Base-by-base conservation (phyloP, 1,140 invertebrate genomes). In the Achroia grisella region DNA sequence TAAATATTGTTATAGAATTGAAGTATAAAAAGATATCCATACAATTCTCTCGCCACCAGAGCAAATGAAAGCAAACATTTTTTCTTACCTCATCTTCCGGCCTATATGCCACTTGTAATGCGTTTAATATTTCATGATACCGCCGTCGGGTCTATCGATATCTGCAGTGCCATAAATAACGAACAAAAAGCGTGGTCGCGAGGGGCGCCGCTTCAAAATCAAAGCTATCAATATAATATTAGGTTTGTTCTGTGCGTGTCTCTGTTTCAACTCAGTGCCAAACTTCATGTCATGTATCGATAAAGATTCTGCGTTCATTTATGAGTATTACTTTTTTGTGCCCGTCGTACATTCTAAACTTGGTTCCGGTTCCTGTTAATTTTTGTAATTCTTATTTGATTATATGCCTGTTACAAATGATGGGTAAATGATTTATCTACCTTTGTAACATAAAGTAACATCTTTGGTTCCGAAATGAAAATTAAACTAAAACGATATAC, bases 41-140 rank as follows among this genome's bases (percentile, higher is more conserved):
- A 60, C 39, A 27, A 62, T 56, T 55, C 62, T 60, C 8, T 30
- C 51, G 28, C 12, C 10, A 23, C 42, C 39, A 52, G 62, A 49
- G 54, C 67, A 80, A 80, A 78, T 77, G 68, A 59, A 58, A 57
- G 10, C 62, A 58, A 67, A 56, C 59, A 66, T 75, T 79, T 83
- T 65, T 79, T 81, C 65, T 76, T 67, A 76, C 69, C 72, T 80
- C 79, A 80, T 78, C 69, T 74, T 76, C 62, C 64, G 63, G 71
- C 66, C 75, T 80, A 80, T 78, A 81, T 78, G 75, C 76, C 77
- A 77, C 68, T 84, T 78, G 77, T 80, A 81, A 81, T 78, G 77
- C 72, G 71, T 81, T 84, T 84, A 84, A 84, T 84, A 84, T 84
- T 84, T 84, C 80, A 84, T 76, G 80, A 75, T 78, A 80, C 62